Base-by-base conservation (phyloP, 2,888 invertebrate genomes). In the Dasypolia templi region DNA sequence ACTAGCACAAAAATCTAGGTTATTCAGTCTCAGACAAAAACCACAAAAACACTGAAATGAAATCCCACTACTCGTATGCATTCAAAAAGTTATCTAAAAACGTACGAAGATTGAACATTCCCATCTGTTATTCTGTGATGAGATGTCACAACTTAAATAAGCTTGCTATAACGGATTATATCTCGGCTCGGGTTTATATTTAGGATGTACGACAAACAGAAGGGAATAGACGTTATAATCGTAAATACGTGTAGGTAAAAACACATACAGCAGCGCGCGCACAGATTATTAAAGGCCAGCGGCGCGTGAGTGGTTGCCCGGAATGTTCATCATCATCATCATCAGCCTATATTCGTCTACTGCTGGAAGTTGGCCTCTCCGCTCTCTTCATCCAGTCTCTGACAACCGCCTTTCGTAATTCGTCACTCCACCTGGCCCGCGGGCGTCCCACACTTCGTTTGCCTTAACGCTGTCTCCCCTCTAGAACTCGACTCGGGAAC, bases 71-170 rank as follows among this genome's bases (percentile, higher is more conserved):
- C 61, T 26, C 67, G 64, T 64, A 64, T 64, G 58, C 55, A 58
- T 71, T 73, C 59, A 78, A 71, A 81, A 82, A 78, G 73, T 78
- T 78, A 82, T 78, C 64, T 82, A 62, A 76, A 82, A 72, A 78
- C 35, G 17, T 59, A 67, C 44, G 64, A 29, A 62, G 56, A 42
- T 35, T 67, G 63, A 76, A 71, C 69, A 77, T 70, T 72, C 51
- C 59, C 55, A 74, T 81, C 66, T 77, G 72, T 69, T 63, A 63
- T 69, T 53, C 68, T 67, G 67, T 81, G 82, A 70, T 81, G 66
- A 70, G 66, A 70, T 61, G 82, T 73, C 73, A 70, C 70, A 59
- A 81, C 69, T 71, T 55, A 67, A 79, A 79, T 78, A 79, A 66
- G 79, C 66, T 51, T 35, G 72, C 42, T 77, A 19, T 79, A 46